Base-by-base conservation (phyloP, 2,797 vertebrate species). In the Emys orbicularis region DNA sequence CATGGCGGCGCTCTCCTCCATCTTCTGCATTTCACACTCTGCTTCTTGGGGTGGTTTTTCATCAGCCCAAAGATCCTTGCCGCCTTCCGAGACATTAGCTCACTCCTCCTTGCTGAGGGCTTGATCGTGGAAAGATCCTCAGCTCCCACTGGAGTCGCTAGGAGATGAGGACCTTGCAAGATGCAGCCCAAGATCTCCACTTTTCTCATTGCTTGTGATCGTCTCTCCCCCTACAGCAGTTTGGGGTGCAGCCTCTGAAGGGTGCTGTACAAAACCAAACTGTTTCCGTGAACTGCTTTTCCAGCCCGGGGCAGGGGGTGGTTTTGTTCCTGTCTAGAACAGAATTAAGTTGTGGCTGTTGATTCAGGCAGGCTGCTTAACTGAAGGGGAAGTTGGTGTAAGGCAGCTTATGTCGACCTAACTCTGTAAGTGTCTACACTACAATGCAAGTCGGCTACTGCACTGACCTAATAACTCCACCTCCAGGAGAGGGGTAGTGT, bases 191-290 rank as follows among this genome's bases (percentile, higher is more conserved):
- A 12, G 34, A n/a, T 3, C 8, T 65, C 34, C 61, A 47, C 47
- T 84, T 16, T 50, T 50, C 0, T 0, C 47, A 19, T 15, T 31
- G 79, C 16, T 57, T n/a, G 2, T 0, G 54, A 76, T 19, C 0
- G 5, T 9, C 47, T 11, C 49, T 29, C 12, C 0, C 29, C 49
- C 56, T 10, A 25, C 1, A 61, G 59, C 83, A 0, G 18, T 0
- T 37, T 1, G 21, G 37, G 81, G 81, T 15, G 31, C 0, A 0
- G 84, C 83, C 9, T 57, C 25, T 0, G 0, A 1, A 16, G 79
- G n/a, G 9, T 0, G 6, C 4, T 34, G 90, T 27, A 37, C 72
- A 18, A 72, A 0, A 0, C 84, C 37, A 25, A 0, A 56, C 50
- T 8, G 54, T 90, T 13, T 2, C 87, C 86, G 89, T 1, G 34